Percentiles rank a stretch among this genome's conserved stretches.
phyloP scores from a whole-genome alignment of 2,888 invertebrate genomes.

The Andrena praecox region DNA sequence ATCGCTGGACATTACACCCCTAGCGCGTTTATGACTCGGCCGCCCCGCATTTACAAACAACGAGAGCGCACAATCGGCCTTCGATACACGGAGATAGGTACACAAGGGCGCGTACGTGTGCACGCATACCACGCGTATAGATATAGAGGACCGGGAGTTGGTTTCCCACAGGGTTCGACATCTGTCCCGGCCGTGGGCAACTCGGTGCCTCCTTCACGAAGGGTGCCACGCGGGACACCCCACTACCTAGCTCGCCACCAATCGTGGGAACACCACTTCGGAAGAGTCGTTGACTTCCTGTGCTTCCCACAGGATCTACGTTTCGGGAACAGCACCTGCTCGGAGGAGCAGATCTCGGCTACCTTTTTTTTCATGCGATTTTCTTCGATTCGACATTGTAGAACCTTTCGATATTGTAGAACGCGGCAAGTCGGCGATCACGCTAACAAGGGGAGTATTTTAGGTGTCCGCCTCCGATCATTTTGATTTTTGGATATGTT shows the following conservation, averaged over 20 bases:
- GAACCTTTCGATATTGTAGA: not conserved
- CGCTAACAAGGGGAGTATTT: not conserved
- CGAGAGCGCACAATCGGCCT: constrained; percentile 12
- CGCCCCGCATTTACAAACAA: constrained; percentile 51
- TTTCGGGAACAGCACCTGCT: constrained; percentile 81
- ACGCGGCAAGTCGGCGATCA: not conserved
- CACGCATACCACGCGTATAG: not conserved
- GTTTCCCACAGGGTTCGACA: constrained; percentile 84
- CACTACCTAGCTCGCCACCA: constrained; percentile 74
- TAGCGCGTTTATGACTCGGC: not conserved
- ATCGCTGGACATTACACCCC: constrained; percentile 47
- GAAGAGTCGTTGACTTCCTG: constrained; percentile 85
- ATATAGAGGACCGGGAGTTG: constrained; percentile 65
- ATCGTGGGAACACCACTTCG: constrained; percentile 84
- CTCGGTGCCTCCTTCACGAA: constrained; percentile 66
- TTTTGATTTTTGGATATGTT: too few relatives aligned
- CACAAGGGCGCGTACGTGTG: constrained; percentile 15
- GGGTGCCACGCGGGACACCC: constrained; percentile 69
- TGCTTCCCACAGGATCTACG: constrained; percentile 83
- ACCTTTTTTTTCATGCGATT: constrained; percentile 41
- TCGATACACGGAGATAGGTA: constrained; percentile 14
- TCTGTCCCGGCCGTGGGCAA: constrained; percentile 77
- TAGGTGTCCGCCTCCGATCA: too few relatives aligned
- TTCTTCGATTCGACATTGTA: not conserved
- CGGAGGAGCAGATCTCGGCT: constrained; percentile 64